phyloP scores from a whole-genome alignment of 2,113 vertebrate species.

The Zeus faber region DNA sequence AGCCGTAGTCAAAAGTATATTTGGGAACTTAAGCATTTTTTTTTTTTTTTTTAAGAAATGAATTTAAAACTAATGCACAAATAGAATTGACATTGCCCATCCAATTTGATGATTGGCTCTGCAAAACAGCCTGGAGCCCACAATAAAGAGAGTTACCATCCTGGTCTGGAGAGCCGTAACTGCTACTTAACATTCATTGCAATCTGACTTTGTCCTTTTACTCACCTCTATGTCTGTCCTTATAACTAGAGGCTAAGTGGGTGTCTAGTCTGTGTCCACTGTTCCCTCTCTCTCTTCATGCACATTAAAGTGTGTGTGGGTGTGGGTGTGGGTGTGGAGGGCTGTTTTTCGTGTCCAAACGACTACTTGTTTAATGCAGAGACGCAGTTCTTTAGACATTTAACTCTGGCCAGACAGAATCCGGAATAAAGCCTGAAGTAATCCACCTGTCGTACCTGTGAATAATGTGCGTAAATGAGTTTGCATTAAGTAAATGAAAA shows the following conservation, averaged over 20 bases:
- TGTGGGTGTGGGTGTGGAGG: background rate
- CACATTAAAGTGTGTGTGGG: background rate
- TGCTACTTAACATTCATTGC: background rate
- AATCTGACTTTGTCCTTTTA: background rate
- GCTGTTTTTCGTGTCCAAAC: background rate
- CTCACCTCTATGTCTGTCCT: background rate
- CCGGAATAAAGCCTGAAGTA: conserved; percentile 46
- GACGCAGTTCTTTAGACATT: conserved; percentile 49
- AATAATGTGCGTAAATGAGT: conserved; percentile 53
- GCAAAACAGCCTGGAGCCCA: too few relatives aligned
- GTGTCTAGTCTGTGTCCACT: background rate
- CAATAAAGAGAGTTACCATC: too few relatives aligned
- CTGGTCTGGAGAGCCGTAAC: background rate
- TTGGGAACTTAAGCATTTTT: too few relatives aligned
- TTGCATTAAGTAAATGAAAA: conserved; percentile 63
- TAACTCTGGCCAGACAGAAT: conserved; percentile 28
- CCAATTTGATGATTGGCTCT: too few relatives aligned
- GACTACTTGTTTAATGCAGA: conserved; percentile 24
- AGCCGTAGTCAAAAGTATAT: too few relatives aligned
- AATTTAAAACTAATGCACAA: too few relatives aligned
- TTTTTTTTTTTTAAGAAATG: too few relatives aligned
- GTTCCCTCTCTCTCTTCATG: background rate
- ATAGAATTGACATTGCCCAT: background rate
- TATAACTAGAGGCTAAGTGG: background rate
- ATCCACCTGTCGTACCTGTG: conserved; percentile 36